These are phyloP conservation scores for Monodelphis domestica DNA, from an alignment of 2,797 vertebrate species.

Conservation along the genomic window DNA sequence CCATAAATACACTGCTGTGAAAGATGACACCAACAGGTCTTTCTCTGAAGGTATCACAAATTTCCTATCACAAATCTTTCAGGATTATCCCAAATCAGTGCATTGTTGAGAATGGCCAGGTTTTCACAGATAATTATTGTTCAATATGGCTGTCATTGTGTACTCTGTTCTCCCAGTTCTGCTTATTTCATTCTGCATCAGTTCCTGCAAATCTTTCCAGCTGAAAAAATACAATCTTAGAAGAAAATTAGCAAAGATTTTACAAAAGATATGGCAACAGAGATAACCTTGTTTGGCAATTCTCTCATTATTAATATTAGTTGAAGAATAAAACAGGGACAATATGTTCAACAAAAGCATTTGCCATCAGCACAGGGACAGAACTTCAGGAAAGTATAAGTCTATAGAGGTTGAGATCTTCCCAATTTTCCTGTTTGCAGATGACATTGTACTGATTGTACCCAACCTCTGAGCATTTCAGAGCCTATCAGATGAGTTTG, in stretches of 20 bases:
- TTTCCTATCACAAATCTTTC: too few relatives aligned
- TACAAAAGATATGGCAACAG: not conserved
- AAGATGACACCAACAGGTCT: too few relatives aligned
- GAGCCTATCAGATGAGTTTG: not conserved
- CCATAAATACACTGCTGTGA: too few relatives aligned
- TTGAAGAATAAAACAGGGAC: not conserved
- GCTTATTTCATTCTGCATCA: too few relatives aligned
- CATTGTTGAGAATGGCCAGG: too few relatives aligned
- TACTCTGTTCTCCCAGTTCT: too few relatives aligned
- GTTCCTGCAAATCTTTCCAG: too few relatives aligned
- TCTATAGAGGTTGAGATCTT: not conserved
- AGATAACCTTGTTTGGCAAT: not conserved
- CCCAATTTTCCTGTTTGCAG: not conserved
- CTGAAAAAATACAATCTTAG: not conserved
- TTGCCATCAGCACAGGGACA: not conserved
- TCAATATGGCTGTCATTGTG: too few relatives aligned
- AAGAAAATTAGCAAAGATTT: not conserved
- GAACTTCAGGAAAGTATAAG: not conserved
- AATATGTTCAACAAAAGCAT: not conserved
- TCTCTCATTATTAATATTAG: not conserved
- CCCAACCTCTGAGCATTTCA: not conserved
- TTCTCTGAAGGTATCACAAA: too few relatives aligned
- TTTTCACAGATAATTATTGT: too few relatives aligned
- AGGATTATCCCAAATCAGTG: too few relatives aligned
- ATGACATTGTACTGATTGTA: not conserved